Percentiles rank a stretch among this genome's conserved stretches.
Conservation (phyloP, 2,797 vertebrate species). For the Miichthys miiuy region DNA sequence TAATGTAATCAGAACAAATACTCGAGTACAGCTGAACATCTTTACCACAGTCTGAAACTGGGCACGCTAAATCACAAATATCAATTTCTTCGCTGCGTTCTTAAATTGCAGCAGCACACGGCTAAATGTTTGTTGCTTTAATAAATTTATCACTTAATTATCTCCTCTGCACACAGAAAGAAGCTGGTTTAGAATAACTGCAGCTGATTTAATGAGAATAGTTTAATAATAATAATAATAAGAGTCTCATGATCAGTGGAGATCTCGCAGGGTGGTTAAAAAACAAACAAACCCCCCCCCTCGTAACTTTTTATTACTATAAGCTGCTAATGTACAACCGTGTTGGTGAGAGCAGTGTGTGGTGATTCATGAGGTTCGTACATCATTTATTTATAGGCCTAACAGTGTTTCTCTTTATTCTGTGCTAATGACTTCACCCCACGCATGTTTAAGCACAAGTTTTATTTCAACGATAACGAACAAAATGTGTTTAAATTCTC, state of each 20-base stretch:
- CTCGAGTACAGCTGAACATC: too few relatives aligned
- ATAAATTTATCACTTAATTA: not conserved
- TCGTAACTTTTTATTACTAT: not conserved
- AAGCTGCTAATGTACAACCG: not conserved
- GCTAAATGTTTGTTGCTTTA: not conserved
- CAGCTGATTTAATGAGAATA: not conserved
- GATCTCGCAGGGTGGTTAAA: not conserved
- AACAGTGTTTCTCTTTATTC: not conserved
- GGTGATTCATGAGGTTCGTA: not conserved
- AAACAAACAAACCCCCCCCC: not conserved
- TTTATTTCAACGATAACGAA: not conserved
- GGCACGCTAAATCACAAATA: too few relatives aligned
- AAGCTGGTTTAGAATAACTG: not conserved
- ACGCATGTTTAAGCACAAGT: not conserved
- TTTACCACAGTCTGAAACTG: too few relatives aligned
- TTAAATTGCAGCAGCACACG: too few relatives aligned
- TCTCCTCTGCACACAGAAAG: not conserved
- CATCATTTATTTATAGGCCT: not conserved
- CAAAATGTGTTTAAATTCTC: not conserved
- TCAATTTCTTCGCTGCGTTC: too few relatives aligned
- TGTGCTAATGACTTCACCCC: not conserved
- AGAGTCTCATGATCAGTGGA: not conserved
- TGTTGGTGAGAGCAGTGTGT: not conserved
- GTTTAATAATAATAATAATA: too few relatives aligned
- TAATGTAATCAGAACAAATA: too few relatives aligned